Evolutionary conservation across 2,888 invertebrate species (phyloP).

Genomic region (Trissoscelio sp.): DNA sequence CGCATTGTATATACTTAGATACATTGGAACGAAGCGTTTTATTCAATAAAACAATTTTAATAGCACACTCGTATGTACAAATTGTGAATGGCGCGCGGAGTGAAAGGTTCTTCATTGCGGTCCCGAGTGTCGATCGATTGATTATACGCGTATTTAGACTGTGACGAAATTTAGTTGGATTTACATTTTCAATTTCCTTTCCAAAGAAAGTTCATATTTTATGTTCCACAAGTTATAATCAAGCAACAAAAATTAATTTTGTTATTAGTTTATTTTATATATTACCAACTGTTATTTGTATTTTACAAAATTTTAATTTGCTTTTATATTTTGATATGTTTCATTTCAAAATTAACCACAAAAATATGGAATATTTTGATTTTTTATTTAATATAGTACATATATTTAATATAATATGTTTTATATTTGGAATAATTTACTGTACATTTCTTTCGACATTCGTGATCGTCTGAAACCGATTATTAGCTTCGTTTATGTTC

Average conservation of each 20-base stretch:
- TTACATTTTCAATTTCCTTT: neutral
- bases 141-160: neutral
- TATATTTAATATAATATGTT: too few species aligned
- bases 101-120: conserved; percentile 20
- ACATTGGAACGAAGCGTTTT: conserved; percentile 66
- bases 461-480: conserved; percentile 29
- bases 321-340: too few species aligned
- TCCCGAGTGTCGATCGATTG: neutral
- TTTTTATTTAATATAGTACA: too few species aligned
- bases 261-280: too few species aligned
- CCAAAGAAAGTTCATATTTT: neutral
- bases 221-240: too few species aligned
- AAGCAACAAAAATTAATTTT: too few species aligned
- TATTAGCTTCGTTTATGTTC: conserved; percentile 9
- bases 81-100: conserved; percentile 30
- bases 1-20: conserved; percentile 55
- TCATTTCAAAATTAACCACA: too few species aligned
- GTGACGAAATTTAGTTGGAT: neutral
- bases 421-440: too few species aligned
- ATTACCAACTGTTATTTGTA: too few species aligned
- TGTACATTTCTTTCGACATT: conserved; percentile 3
- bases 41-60: conserved; percentile 57
- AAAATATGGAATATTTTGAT: too few species aligned
- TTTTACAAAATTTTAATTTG: too few species aligned
- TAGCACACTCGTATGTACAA: conserved; percentile 67